Evolutionary conservation across 1,140 invertebrate species (phyloP).

Genomic region (Microplitis mediator): DNA sequence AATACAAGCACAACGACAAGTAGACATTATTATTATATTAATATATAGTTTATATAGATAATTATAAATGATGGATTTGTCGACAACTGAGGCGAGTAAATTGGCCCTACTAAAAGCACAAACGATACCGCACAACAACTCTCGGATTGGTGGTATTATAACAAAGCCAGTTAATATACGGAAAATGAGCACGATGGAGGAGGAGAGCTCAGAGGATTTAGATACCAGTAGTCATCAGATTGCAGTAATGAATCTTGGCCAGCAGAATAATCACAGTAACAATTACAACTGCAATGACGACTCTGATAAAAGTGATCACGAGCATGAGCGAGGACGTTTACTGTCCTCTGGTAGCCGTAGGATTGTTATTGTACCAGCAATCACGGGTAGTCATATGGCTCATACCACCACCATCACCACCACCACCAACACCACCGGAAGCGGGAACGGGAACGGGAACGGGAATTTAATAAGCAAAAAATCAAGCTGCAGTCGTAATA

Average conservation of each 20-base stretch:
- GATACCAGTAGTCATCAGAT: slow-evolving; percentile 36
- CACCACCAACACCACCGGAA: background rate
- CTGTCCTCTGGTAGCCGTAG: slow-evolving; percentile 36
- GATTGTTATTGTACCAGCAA: slow-evolving; percentile 33
- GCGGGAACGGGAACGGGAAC: slow-evolving; percentile 6
- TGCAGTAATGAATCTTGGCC: slow-evolving; percentile 3
- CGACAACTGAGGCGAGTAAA: slow-evolving; percentile 17
- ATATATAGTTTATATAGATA: background rate
- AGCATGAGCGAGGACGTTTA: slow-evolving; percentile 41
- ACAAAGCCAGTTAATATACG: slow-evolving; percentile 31
- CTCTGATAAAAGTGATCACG: slow-evolving; percentile 41
- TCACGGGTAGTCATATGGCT: background rate
- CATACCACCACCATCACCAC: too few relatives aligned
- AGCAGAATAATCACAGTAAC: slow-evolving; percentile 25
- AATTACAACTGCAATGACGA: background rate
- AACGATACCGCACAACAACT: slow-evolving; percentile 20
- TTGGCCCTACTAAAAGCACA: slow-evolving; percentile 14
- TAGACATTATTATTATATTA: background rate
- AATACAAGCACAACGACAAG: too few relatives aligned
- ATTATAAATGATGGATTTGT: background rate
- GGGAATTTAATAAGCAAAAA: slow-evolving; percentile 23
- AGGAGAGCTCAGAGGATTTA: slow-evolving; percentile 47
- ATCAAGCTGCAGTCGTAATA: slow-evolving; percentile 28
- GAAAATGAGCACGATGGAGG: slow-evolving; percentile 57
- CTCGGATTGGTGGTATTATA: slow-evolving; percentile 29